Base-by-base conservation (phyloP, 2,888 invertebrate genomes). In the Phyllotreta striolata region DNA sequence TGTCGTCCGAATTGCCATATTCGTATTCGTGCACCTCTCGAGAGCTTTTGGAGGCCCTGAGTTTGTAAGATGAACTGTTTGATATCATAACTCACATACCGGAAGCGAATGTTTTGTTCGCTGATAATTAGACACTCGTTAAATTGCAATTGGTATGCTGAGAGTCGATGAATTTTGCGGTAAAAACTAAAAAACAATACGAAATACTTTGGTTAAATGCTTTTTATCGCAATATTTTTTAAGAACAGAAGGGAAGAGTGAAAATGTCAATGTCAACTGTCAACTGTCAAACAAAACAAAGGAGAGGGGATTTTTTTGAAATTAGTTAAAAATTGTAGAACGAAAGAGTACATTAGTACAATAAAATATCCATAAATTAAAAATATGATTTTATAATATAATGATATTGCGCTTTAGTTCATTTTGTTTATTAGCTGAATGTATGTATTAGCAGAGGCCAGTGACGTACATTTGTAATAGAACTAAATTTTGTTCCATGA, bases 51-150 rank as follows among this genome's bases (percentile, higher is more conserved):
- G 85, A 82, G 83, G 85, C 86, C 84, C 86, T 88, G 71, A 86
- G 83, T 84, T 87, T 88, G 83, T 83, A 87, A 7, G 68, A 61
- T 80, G 84, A 83, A 81, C 84, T 87, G 81, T 87, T 87, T 81
- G 88, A 86, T 86, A 88, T 82, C 88, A 89, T 89, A 82, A 87
- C 87, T 82, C 79, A 81, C 83, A 83, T 83, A 77, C 79, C 81
- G 80, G 54, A 66, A 43, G 55, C 24, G 58, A 59, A 52, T 57
- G 55, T 54, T 52, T 34, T 34, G 6, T 10, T 12, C 39, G 37
- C 52, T 13, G 38, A n/a, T 6, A 2, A 52, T 52, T 12, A n/a
- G 35, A 49, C 10, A 54, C 52, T 54, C 7, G 39, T 54, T 38
- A 49, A 9, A 52, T 13, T 44, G 37, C 14, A 10, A 34, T 40